These are phyloP conservation scores for Chironomus striatipennis DNA, from an alignment of 1,140 invertebrate genomes.

Conservation along the genomic window DNA sequence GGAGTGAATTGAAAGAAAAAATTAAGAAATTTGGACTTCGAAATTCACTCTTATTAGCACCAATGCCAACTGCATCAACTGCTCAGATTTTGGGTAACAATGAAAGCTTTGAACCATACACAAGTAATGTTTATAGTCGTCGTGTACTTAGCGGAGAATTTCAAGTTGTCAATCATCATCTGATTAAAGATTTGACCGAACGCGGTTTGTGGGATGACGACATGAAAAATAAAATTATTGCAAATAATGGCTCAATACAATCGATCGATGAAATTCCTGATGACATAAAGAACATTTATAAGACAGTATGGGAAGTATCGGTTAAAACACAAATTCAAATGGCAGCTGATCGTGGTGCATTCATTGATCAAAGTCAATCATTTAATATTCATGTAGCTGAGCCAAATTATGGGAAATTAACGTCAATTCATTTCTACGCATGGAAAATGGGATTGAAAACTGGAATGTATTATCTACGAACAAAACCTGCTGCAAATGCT, in stretches of 20 bases:
- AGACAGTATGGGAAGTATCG: constrained; percentile 98
- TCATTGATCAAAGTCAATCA: constrained; percentile 98
- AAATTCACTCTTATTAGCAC: constrained; percentile 91
- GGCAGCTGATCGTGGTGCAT: constrained; percentile 95
- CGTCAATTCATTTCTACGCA: constrained; percentile 97
- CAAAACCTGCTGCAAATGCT: constrained; percentile 91
- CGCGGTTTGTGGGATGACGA: constrained; percentile 86
- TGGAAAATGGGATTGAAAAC: constrained; percentile 97
- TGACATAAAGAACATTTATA: constrained; percentile 85
- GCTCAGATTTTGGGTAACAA: constrained; percentile 99
- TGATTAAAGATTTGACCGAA: constrained; percentile 88
- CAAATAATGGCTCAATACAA: constrained; percentile 89
- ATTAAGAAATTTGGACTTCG: constrained; percentile 87
- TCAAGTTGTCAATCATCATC: constrained; percentile 93
- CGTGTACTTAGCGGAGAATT: constrained; percentile 86
- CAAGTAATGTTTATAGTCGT: constrained; percentile 92
- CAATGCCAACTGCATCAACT: constrained; percentile 99
- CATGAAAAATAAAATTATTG: constrained; percentile 94
- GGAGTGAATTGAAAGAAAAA: constrained; percentile 72
- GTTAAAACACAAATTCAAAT: constrained; percentile 92
- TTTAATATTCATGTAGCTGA: constrained; percentile 94
- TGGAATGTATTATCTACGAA: constrained; percentile 98
- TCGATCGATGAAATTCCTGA: constrained; percentile 80
- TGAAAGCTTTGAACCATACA: constrained; percentile 97
- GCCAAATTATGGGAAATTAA: constrained; percentile 86